Conservation (phyloP, 1,140 invertebrate genomes). For the Trichomalopsis sarcophagae region DNA sequence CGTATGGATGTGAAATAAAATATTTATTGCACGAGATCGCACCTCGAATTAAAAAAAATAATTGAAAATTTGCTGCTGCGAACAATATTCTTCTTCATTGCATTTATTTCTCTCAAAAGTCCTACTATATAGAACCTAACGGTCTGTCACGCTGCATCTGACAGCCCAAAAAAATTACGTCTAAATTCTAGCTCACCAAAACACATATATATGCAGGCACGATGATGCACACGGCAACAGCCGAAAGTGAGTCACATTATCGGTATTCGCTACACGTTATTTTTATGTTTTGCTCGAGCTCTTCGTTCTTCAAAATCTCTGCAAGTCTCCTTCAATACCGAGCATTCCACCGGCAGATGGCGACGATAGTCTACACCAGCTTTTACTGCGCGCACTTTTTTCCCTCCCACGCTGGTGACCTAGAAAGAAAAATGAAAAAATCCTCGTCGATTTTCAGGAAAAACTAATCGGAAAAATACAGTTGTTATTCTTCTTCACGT, state of each 20-base stretch:
- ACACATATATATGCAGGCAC: not conserved
- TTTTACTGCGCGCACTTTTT: slow-evolving; percentile 27
- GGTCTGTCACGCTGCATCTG: not conserved
- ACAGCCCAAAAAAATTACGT: not conserved
- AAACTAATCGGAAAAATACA: too few relatives aligned
- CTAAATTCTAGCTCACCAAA: not conserved
- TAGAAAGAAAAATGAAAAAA: not conserved
- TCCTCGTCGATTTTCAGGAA: too few relatives aligned
- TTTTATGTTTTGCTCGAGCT: not conserved
- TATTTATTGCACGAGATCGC: too few relatives aligned
- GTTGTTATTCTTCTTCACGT: too few relatives aligned
- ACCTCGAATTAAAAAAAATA: too few relatives aligned
- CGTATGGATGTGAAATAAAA: too few relatives aligned
- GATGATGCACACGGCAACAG: not conserved
- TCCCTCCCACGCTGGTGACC: slow-evolving; percentile 20
- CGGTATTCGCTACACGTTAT: slow-evolving; percentile 5
- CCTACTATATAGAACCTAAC: too few relatives aligned
- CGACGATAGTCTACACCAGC: not conserved
- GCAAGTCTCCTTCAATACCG: not conserved
- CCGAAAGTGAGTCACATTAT: not conserved
- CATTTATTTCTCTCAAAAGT: too few relatives aligned
- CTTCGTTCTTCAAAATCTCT: slow-evolving; percentile 21
- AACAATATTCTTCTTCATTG: too few relatives aligned
- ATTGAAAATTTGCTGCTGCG: too few relatives aligned
- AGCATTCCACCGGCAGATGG: slow-evolving; percentile 46